phyloP scores from a whole-genome alignment of 2,888 invertebrate species.

The Sarcophaga variegata region DNA sequence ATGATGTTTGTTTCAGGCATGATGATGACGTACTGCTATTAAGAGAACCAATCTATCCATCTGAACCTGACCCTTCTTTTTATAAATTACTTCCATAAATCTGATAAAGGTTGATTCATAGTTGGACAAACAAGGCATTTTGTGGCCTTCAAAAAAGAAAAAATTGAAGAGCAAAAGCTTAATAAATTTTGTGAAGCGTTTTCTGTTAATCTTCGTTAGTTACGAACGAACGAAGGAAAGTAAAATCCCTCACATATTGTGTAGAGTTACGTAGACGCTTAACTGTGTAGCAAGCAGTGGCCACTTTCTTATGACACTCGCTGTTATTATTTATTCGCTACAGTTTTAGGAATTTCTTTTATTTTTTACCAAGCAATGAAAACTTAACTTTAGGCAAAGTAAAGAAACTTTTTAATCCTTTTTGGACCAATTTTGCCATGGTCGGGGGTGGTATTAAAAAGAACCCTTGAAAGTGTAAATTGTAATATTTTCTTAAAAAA shows the following conservation, averaged over 20 bases:
- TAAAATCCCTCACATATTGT: neutral
- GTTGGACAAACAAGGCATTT: too few species aligned
- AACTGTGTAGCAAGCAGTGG: neutral
- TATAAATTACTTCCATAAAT: too few species aligned
- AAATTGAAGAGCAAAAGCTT: too few species aligned
- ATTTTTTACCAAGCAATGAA: neutral
- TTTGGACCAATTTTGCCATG: conserved; percentile 3
- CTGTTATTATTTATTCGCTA: neutral
- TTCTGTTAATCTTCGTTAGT: too few species aligned
- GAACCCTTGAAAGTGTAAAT: neutral
- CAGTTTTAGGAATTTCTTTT: neutral
- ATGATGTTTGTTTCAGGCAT: too few species aligned
- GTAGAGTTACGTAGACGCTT: neutral
- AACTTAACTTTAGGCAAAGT: neutral
- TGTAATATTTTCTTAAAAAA: neutral
- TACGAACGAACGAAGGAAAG: too few species aligned
- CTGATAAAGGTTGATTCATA: too few species aligned
- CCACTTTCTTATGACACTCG: neutral
- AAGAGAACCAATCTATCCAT: too few species aligned
- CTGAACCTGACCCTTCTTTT: too few species aligned
- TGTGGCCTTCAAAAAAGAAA: too few species aligned
- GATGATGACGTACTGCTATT: too few species aligned
- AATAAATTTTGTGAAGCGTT: too few species aligned
- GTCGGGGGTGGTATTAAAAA: neutral
- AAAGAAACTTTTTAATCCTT: neutral